Evolutionary conservation across 2,888 invertebrate genomes (phyloP).

Genomic region (Erannis defoliaria): DNA sequence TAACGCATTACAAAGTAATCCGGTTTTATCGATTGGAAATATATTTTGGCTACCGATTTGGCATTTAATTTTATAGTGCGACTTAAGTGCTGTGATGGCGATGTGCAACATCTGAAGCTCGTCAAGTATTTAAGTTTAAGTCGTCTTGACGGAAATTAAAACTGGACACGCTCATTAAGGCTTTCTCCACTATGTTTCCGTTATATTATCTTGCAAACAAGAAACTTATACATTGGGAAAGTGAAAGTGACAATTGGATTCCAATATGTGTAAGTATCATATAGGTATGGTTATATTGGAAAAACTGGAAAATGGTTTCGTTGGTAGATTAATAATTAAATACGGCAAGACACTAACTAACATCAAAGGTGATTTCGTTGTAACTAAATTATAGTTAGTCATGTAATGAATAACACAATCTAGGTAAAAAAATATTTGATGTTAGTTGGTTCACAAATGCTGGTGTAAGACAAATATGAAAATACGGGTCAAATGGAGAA

Average conservation of each 20-base stretch:
- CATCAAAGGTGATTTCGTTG: too few species aligned
- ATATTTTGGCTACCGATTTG: conserved; percentile 18
- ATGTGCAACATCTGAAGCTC: conserved; percentile 38
- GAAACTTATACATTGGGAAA: conserved; percentile 66
- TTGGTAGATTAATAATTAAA: too few species aligned
- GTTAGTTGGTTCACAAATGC: too few species aligned
- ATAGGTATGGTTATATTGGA: conserved; percentile 8
- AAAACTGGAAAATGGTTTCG: conserved; percentile 15
- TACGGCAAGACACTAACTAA: too few species aligned
- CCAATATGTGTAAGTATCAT: conserved; percentile 39
- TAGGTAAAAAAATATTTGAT: too few species aligned
- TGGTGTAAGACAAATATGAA: too few species aligned
- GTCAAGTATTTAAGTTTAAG: conserved; percentile 51
- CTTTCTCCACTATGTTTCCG: conserved; percentile 78
- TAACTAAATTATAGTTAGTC: too few species aligned
- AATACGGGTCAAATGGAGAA: too few species aligned
- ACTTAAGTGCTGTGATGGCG: conserved; percentile 20
- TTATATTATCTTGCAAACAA: conserved; percentile 72
- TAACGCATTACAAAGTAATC: conserved; percentile 31
- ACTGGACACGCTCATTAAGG: conserved; percentile 74
- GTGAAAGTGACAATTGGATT: conserved; percentile 66
- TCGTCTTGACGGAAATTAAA: conserved; percentile 73
- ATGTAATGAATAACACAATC: too few species aligned
- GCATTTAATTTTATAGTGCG: conserved; percentile 9
- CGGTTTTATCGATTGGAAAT: conserved; percentile 18